Percentiles rank a stretch among this genome's conserved stretches.
Evolutionary conservation across 2,113 vertebrate genomes (phyloP).

Genomic region (human (Homo sapiens)): DNA sequence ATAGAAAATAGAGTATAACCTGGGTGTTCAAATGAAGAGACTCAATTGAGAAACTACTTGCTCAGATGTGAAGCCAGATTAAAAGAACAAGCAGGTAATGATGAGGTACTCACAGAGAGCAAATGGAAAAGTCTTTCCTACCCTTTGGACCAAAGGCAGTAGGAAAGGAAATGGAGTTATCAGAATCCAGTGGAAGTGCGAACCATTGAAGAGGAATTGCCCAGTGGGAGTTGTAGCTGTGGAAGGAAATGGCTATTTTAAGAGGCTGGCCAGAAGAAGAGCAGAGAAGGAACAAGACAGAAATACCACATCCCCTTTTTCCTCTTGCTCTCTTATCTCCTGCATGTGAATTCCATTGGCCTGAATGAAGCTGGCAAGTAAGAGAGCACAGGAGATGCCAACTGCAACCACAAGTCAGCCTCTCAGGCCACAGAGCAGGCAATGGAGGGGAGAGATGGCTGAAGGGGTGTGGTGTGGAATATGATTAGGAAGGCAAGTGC

Average conservation of each 20-base stretch:
- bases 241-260: background rate
- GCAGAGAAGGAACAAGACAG: background rate
- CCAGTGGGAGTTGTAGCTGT: background rate
- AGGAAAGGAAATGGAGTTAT: background rate
- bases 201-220: background rate
- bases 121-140: background rate
- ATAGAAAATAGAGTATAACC: background rate
- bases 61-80: background rate
- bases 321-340: background rate
- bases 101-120: background rate
- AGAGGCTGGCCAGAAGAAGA: background rate
- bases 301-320: background rate
- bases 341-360: background rate
- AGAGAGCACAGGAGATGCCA: background rate
- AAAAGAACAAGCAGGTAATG: background rate
- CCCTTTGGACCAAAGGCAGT: background rate
- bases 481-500: background rate
- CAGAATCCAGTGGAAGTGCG: background rate
- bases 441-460: background rate
- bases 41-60: background rate
- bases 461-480: rapidly evolving
- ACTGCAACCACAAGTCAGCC: background rate
- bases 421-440: background rate
- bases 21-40: background rate
- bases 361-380: background rate